Evolutionary conservation across 2,797 vertebrate genomes (phyloP).

Genomic region (Pachyuromys duprasi): DNA sequence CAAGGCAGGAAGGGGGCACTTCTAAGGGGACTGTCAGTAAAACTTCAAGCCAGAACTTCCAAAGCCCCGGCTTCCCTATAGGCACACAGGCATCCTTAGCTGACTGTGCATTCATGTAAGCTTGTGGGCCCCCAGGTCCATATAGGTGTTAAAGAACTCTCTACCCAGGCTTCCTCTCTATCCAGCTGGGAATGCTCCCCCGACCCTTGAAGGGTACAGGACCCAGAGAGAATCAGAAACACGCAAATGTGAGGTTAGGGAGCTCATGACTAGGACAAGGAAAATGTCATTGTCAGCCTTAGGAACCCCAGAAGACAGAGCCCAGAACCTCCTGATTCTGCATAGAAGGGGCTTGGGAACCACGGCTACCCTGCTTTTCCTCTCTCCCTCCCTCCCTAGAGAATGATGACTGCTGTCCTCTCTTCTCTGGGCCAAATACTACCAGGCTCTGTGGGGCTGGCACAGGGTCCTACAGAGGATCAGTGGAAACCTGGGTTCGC

Average conservation of each 20-base stretch:
- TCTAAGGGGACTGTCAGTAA: neutral
- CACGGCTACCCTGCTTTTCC: fast-evolving
- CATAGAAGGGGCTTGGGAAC: fast-evolving
- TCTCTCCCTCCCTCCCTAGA: no score
- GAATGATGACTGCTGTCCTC: neutral
- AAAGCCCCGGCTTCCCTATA: neutral
- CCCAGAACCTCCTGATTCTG: neutral
- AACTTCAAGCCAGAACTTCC: neutral
- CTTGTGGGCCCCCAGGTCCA: neutral
- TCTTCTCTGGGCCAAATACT: neutral
- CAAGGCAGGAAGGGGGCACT: neutral
- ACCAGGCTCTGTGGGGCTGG: no score
- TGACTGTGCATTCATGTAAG: fast-evolving
- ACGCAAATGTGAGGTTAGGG: neutral
- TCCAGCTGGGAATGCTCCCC: no score
- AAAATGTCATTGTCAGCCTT: neutral
- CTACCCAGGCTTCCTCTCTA: neutral
- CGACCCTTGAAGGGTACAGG: no score
- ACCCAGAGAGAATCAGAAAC: neutral
- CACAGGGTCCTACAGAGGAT: neutral
- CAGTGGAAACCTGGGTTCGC: no score
- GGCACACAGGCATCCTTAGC: neutral
- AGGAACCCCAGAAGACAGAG: neutral
- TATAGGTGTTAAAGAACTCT: fast-evolving
- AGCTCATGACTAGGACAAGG: neutral